Evolutionary conservation across 1,140 invertebrate species (phyloP).

Genomic region (Cylas formicarius): DNA sequence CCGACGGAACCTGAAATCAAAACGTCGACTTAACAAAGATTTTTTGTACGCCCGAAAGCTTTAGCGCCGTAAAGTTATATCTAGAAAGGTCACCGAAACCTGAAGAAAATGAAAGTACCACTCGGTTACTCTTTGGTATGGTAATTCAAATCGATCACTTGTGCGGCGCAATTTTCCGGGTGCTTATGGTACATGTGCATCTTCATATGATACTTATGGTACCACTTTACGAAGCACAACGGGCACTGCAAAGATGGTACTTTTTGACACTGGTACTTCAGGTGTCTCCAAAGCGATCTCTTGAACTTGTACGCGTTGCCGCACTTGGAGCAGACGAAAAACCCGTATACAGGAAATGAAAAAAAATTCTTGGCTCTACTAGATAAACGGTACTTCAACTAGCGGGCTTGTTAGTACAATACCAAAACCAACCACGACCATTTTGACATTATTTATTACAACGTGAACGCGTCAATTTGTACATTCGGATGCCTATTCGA

Average conservation of each 20-base stretch:
- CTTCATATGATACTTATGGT: conserved; percentile 17
- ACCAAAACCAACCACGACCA: too few relatives aligned
- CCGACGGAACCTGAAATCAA: too few relatives aligned
- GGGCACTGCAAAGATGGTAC: conserved; percentile 57
- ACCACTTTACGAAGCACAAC: conserved; percentile 27
- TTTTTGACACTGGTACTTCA: conserved; percentile 61
- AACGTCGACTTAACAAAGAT: too few relatives aligned
- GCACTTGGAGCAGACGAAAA: conserved; percentile 14
- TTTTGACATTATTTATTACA: too few relatives aligned
- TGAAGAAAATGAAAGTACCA: not conserved
- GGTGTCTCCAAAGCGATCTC: conserved; percentile 64
- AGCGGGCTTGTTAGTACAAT: too few relatives aligned
- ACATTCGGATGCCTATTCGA: too few relatives aligned
- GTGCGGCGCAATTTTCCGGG: conserved; percentile 2
- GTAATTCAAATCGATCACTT: conserved; percentile 8
- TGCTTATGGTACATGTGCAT: conserved; percentile 10
- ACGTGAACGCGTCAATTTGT: too few relatives aligned
- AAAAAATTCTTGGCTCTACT: conserved; percentile 1
- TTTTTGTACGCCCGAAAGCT: too few relatives aligned
- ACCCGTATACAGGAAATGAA: not conserved
- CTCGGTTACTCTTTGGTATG: conserved; percentile 4
- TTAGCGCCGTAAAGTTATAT: too few relatives aligned
- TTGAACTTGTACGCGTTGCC: conserved; percentile 51
- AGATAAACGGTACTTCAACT: too few relatives aligned
- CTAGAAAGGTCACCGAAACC: not conserved